Conservation (phyloP, 2,888 invertebrate genomes). For the Ectropis crepuscularia region DNA sequence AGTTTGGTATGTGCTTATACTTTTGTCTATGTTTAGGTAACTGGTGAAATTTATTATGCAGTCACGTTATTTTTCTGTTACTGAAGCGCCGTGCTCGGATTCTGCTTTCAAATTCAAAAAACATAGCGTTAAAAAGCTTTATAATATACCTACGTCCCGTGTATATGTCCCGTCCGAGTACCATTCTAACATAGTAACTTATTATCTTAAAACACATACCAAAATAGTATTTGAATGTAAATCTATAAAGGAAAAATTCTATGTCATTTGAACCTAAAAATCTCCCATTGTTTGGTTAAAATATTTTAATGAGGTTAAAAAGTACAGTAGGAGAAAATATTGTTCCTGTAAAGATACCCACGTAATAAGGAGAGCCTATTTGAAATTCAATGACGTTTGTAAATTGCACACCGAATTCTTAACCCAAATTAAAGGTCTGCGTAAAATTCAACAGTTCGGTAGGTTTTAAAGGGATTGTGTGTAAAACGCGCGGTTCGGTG, state of each 20-base stretch:
- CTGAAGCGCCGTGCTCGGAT: too few species aligned
- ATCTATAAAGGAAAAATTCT: too few species aligned
- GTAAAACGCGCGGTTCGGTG: slow-evolving; percentile 64
- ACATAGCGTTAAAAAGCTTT: too few species aligned
- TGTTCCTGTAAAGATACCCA: background rate
- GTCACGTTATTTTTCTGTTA: background rate
- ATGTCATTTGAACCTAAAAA: background rate
- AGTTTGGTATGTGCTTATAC: slow-evolving; percentile 10
- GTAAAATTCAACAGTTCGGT: slow-evolving; percentile 30
- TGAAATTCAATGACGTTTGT: slow-evolving; percentile 10
- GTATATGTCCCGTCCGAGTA: too few species aligned
- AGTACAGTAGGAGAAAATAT: background rate
- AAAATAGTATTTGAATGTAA: too few species aligned
- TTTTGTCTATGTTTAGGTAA: background rate
- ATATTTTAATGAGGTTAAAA: background rate
- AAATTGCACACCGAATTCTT: slow-evolving; percentile 19
- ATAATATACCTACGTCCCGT: too few species aligned
- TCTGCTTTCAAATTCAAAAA: too few species aligned
- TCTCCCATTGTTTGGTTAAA: background rate
- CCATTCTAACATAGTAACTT: too few species aligned
- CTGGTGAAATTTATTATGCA: background rate
- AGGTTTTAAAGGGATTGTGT: slow-evolving; percentile 50
- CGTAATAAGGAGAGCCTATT: background rate
- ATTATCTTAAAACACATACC: too few species aligned
- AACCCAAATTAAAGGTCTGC: slow-evolving; percentile 40